Evolutionary conservation across 1,140 invertebrate species (phyloP).

Genomic region (Alviniconcha marisindica): DNA sequence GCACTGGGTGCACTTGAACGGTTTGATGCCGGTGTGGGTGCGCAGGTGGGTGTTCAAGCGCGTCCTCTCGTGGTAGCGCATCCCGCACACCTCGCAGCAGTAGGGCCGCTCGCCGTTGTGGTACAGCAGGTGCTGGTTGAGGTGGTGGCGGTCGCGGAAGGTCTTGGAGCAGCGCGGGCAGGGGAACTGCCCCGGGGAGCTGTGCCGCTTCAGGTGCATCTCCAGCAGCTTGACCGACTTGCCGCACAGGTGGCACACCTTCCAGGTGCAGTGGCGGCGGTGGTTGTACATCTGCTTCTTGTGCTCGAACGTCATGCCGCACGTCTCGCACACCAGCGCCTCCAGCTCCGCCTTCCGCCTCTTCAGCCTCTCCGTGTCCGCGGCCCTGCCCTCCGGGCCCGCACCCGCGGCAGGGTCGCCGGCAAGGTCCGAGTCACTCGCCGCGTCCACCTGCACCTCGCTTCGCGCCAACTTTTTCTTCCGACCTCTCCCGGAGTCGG

Average conservation of each 20-base stretch:
- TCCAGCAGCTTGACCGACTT: conserved; percentile 19
- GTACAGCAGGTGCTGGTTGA: conserved; percentile 1
- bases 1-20: conserved; percentile 29
- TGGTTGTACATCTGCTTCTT: conserved; percentile 2
- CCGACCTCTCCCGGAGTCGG: no score
- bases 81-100: background rate
- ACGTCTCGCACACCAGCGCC: background rate
- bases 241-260: conserved; percentile 22
- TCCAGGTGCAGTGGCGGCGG: background rate
- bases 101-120: conserved; percentile 13
- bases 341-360: conserved; percentile 12
- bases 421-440: no score
- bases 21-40: conserved; percentile 18
- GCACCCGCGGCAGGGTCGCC: no score
- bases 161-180: background rate
- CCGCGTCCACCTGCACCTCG: no score
- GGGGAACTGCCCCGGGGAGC: background rate
- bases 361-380: no score
- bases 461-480: no score
- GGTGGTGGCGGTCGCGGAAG: background rate
- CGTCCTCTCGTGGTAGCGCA: background rate
- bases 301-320: background rate
- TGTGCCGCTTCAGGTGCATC: conserved; percentile 10
- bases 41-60: conserved; percentile 1
- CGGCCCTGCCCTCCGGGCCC: no score